Percentiles rank a stretch among this genome's conserved stretches.
Conservation (phyloP, 2,113 vertebrate genomes). For the Vulpes ferrilata region DNA sequence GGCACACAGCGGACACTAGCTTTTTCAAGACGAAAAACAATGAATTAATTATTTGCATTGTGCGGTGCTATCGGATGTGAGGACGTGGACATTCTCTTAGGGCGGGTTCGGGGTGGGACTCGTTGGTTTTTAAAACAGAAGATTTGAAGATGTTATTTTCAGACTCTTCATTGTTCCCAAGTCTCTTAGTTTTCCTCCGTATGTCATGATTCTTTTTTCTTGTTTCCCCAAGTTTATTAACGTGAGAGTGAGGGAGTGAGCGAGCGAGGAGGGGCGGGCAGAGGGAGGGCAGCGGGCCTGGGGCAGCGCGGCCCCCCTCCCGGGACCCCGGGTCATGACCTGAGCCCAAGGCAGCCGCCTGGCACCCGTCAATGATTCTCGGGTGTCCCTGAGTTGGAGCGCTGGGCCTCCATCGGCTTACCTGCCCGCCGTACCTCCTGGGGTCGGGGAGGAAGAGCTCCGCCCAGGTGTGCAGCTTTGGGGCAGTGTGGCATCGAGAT, state of each 20-base stretch:
- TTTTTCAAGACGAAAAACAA: slow-evolving; percentile 26
- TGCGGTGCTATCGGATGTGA: neutral
- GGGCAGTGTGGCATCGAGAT: neutral
- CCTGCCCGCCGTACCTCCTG: neutral
- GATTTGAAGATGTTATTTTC: slow-evolving; percentile 4
- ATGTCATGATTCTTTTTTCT: neutral
- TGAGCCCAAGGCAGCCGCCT: neutral
- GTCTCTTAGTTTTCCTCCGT: neutral
- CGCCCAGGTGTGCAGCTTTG: neutral
- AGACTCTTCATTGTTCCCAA: neutral
- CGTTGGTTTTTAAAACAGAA: neutral
- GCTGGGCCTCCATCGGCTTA: neutral
- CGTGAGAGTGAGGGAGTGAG: neutral
- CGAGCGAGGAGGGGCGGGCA: fast-evolving
- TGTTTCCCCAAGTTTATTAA: neutral
- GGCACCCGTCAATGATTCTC: neutral
- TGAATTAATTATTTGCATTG: neutral
- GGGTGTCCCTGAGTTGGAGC: neutral
- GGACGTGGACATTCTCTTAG: no score
- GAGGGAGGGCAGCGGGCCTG: neutral
- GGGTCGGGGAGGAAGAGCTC: neutral
- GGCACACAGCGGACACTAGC: neutral
- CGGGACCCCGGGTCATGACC: neutral
- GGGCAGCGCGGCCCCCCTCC: neutral
- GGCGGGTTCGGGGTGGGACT: neutral